A percentile compares a stretch with the other conserved stretches of the same genome.
Evolutionary conservation across 1,140 invertebrate species (phyloP).

Genomic region (Bombus fervidus): DNA sequence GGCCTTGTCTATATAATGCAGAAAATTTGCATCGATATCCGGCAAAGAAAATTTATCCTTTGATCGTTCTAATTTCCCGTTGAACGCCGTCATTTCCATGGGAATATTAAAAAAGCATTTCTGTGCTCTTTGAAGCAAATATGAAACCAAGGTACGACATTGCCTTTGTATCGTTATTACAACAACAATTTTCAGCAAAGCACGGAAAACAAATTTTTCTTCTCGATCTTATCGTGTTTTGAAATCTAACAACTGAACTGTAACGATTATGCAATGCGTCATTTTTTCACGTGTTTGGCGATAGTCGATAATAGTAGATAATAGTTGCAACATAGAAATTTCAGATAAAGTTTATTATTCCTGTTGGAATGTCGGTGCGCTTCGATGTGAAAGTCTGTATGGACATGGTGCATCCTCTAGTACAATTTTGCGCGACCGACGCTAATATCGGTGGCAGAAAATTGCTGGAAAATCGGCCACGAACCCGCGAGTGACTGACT

Average conservation of each 20-base stretch:
- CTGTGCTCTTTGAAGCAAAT: background rate
- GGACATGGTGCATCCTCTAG: constrained; percentile 43
- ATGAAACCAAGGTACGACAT: background rate
- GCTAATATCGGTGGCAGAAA: constrained; percentile 52
- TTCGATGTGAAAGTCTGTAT: constrained; percentile 59
- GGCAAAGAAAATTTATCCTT: constrained; percentile 12
- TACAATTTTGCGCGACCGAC: background rate
- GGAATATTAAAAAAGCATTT: constrained; percentile 1
- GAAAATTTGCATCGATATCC: constrained; percentile 37
- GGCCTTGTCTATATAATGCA: constrained; percentile 34
- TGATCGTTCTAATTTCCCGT: constrained; percentile 8
- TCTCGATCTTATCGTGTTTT: background rate
- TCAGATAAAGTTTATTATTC: constrained; percentile 1
- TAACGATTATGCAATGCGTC: background rate
- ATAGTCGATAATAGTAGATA: background rate
- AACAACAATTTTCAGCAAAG: background rate
- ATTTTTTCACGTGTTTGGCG: background rate
- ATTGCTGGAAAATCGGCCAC: constrained; percentile 66
- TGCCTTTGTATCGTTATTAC: background rate
- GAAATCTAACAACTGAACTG: background rate
- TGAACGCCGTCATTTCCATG: background rate
- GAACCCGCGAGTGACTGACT: constrained; percentile 17
- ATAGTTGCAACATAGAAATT: background rate
- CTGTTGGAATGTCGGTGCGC: background rate
- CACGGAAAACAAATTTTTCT: background rate